Percentiles rank a stretch among this genome's conserved stretches.
These are phyloP conservation scores for Falco berigora DNA, from an alignment of 2,797 vertebrate species.

Conservation along the genomic window DNA sequence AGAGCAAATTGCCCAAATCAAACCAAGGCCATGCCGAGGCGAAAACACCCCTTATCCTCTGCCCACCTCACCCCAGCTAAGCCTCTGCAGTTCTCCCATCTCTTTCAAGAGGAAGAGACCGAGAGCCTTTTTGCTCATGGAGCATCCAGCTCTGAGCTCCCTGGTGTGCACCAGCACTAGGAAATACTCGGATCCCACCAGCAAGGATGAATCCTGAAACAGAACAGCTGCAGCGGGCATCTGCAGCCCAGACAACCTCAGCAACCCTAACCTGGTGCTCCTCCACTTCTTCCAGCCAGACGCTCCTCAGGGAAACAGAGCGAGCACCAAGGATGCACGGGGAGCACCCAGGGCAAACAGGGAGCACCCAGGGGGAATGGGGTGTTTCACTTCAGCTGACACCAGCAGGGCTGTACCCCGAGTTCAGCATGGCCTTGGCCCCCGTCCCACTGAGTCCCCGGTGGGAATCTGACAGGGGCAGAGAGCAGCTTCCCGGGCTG, in stretches of 20 bases:
- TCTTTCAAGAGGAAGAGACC: neutral
- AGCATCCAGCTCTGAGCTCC: neutral
- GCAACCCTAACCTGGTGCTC: neutral
- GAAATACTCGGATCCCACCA: neutral
- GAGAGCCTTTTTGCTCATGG: neutral
- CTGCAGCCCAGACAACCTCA: neutral
- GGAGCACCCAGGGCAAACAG: neutral
- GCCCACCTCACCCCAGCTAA: neutral
- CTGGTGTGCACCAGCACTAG: neutral
- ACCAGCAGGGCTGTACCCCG: neutral
- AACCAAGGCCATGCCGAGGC: neutral
- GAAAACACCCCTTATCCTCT: neutral
- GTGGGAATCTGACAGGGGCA: neutral
- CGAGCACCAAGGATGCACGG: neutral
- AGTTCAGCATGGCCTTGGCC: neutral
- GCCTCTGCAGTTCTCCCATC: neutral
- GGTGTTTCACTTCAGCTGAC: neutral
- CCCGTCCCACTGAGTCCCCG: neutral
- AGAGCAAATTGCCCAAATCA: neutral
- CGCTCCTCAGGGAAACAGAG: neutral
- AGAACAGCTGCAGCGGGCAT: neutral
- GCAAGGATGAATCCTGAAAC: neutral
- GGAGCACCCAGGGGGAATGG: neutral
- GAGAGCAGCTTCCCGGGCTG: neutral
- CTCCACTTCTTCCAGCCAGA: neutral